Percentiles rank a stretch among this genome's conserved stretches.
phyloP scores from a whole-genome alignment of 1,140 invertebrate genomes.

The Trichonephila clavata region DNA sequence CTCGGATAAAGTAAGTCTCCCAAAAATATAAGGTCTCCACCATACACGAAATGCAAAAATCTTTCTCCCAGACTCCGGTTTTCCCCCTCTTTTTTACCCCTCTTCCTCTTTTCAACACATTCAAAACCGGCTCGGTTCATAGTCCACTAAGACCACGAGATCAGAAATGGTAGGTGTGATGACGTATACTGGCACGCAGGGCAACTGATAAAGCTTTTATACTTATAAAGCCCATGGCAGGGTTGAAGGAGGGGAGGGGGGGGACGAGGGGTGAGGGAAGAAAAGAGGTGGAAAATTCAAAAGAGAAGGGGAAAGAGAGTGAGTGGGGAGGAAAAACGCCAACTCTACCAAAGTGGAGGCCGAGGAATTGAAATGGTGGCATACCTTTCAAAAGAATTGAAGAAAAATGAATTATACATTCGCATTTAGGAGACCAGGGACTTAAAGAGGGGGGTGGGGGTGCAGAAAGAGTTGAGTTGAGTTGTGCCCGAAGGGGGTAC shows the following conservation, averaged over 20 bases:
- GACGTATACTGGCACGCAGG: neutral
- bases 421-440: slow-evolving; percentile 67
- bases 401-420: slow-evolving; percentile 75
- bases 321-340: slow-evolving; percentile 7
- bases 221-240: slow-evolving; percentile 44
- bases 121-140: neutral
- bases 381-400: slow-evolving; percentile 71
- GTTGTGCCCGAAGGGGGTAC: slow-evolving; percentile 24
- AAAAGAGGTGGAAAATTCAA: slow-evolving; percentile 11
- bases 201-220: slow-evolving; percentile 42
- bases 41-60: neutral
- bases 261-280: neutral
- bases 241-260: neutral
- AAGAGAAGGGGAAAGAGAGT: slow-evolving; percentile 2
- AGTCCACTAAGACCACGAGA: slow-evolving; percentile 49
- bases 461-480: neutral
- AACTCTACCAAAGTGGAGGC: slow-evolving; percentile 38
- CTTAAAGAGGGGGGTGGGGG: slow-evolving; percentile 14
- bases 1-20: no score
- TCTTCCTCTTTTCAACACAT: neutral
- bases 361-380: slow-evolving; percentile 62
- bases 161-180: slow-evolving; percentile 42
- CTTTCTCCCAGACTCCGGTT: neutral
- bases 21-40: no score
- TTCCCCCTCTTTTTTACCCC: neutral